phyloP scores from a whole-genome alignment of 1,140 invertebrate genomes.

The Pseudomyrmex dendroicus region DNA sequence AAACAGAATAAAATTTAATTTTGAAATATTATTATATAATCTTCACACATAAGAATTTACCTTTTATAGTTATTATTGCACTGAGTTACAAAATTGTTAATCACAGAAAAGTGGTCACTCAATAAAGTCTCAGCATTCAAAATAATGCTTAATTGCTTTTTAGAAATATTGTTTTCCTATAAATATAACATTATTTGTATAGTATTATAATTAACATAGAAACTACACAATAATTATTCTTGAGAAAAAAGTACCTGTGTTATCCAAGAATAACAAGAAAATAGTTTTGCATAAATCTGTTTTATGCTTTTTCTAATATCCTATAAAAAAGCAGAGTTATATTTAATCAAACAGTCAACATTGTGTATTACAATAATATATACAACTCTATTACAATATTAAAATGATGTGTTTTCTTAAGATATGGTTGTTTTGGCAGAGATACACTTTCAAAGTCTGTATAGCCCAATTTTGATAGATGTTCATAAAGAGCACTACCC shows the following conservation, averaged over 20 bases:
- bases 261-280: constrained; percentile 54
- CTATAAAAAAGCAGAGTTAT: constrained; percentile 61
- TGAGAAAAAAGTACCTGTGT: constrained; percentile 60
- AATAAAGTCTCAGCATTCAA: constrained; percentile 69
- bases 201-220: constrained; percentile 30
- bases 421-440: constrained; percentile 50
- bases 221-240: background rate
- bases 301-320: constrained; percentile 40
- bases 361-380: background rate
- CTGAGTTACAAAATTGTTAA: too few species aligned
- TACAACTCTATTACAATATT: constrained; percentile 56
- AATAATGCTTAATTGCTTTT: constrained; percentile 75
- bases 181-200: constrained; percentile 11
- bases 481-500: constrained; percentile 79
- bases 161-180: constrained; percentile 66
- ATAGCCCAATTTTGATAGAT: constrained; percentile 77
- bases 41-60: too few species aligned
- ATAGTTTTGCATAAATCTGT: constrained; percentile 57
- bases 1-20: constrained; percentile 35
- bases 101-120: too few species aligned
- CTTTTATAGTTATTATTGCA: too few species aligned
- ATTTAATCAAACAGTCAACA: background rate
- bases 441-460: constrained; percentile 78
- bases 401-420: constrained; percentile 19
- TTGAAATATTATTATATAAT: background rate